Evolutionary conservation across 2,113 vertebrate species (phyloP).

Genomic region (Pica pica): DNA sequence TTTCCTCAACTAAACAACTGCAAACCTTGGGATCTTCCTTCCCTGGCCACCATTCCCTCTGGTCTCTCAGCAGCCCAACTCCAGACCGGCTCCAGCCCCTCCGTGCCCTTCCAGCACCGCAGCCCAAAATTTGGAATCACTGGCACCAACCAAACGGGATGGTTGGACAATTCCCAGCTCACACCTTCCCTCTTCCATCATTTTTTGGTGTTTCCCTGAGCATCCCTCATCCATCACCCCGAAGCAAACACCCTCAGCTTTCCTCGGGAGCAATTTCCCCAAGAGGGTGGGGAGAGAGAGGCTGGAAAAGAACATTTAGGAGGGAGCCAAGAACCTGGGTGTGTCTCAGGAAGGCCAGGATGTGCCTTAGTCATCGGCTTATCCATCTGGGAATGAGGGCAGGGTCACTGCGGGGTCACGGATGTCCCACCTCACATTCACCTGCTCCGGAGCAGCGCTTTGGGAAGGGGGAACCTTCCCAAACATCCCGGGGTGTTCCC

Average conservation of each 20-base stretch:
- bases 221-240: background rate
- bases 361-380: background rate
- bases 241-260: background rate
- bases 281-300: background rate
- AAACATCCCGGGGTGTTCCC: background rate
- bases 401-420: background rate
- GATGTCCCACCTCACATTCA: background rate
- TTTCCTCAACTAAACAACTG: background rate
- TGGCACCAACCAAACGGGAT: fast-evolving
- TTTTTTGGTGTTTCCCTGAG: background rate
- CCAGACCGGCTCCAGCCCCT: background rate
- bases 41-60: background rate
- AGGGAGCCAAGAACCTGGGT: background rate
- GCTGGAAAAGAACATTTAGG: background rate
- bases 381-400: background rate
- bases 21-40: background rate
- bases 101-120: background rate
- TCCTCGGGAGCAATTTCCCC: background rate
- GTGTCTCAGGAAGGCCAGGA: background rate
- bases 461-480: background rate
- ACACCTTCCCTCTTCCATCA: background rate
- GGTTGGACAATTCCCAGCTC: background rate
- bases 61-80: background rate
- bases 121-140: background rate
- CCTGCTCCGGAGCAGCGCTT: background rate